Conservation (phyloP, 2,888 invertebrate species). For the Xestobium rufovillosum region DNA sequence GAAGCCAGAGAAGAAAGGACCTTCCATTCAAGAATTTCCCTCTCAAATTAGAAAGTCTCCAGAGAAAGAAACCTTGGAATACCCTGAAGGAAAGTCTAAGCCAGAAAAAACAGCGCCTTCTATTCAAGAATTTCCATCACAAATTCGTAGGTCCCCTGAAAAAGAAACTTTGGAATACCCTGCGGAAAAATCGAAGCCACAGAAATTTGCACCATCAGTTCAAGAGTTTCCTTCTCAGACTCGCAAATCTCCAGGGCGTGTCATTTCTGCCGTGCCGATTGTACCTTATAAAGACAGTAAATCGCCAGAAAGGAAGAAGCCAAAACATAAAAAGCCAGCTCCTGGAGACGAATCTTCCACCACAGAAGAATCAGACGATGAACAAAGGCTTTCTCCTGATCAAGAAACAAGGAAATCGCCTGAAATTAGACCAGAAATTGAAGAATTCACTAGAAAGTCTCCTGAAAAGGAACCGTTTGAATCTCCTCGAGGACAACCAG, state of each 20-base stretch:
- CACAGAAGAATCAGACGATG: constrained; percentile 1
- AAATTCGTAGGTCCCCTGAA: constrained; percentile 13
- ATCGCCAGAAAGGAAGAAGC: no score
- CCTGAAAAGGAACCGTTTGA: constrained; percentile 14
- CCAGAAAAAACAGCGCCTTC: constrained; percentile 7
- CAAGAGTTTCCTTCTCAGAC: constrained; percentile 5
- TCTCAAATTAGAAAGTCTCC: constrained; percentile 19
- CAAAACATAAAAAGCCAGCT: no score
- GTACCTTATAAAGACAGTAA: no score
- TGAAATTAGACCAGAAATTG: constrained; percentile 18
- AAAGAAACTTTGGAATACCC: constrained; percentile 14
- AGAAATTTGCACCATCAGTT: constrained; percentile 6
- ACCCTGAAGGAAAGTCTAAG: constrained; percentile 14
- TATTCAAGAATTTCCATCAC: constrained; percentile 16
- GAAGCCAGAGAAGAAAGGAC: constrained; percentile 15
- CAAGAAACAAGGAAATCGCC: constrained; percentile 6
- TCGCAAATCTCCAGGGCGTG: no score
- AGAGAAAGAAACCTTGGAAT: constrained; percentile 6
- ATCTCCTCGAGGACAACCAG: constrained; percentile 13
- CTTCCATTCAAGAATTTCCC: constrained; percentile 25
- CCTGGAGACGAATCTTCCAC: neutral
- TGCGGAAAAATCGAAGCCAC: constrained; percentile 8
- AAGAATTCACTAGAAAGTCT: constrained; percentile 12
- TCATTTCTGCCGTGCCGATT: no score
- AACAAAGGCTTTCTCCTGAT: neutral